Evolutionary conservation across 1,140 invertebrate genomes (phyloP).

Genomic region (fruit fly (Drosophila melanogaster)): Release_6_plus_ISO1_MT NT_037436.4:4829001-4829500

Average conservation of each 20-base stretch:
- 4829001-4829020: conserved; percentile 58
- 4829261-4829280: conserved; percentile 88
- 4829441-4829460: conserved; percentile 80
- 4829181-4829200: conserved; percentile 89
- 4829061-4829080: conserved; percentile 4
- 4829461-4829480: conserved; percentile 86
- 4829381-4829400: conserved; percentile 93
- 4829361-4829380: conserved; percentile 91
- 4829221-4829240: conserved; percentile 90
- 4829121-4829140: conserved; percentile 91
- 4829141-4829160: conserved; percentile 91
- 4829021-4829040: conserved; percentile 54
- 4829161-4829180: conserved; percentile 90
- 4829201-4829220: conserved; percentile 90
- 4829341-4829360: conserved; percentile 2
- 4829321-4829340: background rate
- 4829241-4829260: conserved; percentile 87
- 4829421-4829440: conserved; percentile 81
- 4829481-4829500: conserved; percentile 89
- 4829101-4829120: conserved; percentile 85
- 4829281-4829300: conserved; percentile 46
- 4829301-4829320: conserved; percentile 17
- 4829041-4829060: conserved; percentile 61
- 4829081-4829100: conserved; percentile 64
- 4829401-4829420: conserved; percentile 89